phyloP scores from a whole-genome alignment of 2,113 vertebrate species.

The Pycnonotus jocosus region DNA sequence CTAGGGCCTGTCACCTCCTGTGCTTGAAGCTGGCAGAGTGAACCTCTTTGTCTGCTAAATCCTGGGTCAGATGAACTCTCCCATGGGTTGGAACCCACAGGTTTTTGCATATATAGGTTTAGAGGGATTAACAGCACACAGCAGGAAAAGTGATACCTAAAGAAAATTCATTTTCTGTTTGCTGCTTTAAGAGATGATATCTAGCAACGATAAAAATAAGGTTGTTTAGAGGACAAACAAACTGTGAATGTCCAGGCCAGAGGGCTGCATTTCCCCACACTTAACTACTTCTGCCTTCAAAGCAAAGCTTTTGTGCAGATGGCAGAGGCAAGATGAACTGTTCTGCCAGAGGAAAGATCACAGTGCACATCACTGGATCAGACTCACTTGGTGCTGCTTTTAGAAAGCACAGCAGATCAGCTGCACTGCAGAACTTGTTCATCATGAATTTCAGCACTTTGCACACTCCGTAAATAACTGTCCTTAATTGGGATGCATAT shows the following conservation, averaged over 20 bases:
- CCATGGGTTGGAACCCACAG: fast-evolving
- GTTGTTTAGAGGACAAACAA: not conserved
- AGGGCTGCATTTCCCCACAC: not conserved
- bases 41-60: not conserved
- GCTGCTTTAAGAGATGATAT: not conserved
- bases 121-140: not conserved
- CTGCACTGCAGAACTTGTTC: not conserved
- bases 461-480: not conserved
- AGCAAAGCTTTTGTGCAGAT: not conserved
- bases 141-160: not conserved
- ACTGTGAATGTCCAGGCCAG: not conserved
- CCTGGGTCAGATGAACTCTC: not conserved
- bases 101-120: not conserved
- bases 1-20: not conserved
- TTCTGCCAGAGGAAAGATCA: not conserved
- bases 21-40: not conserved
- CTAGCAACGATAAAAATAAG: not conserved
- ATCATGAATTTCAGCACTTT: not conserved
- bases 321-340: not conserved
- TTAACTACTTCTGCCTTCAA: not conserved
- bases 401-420: not conserved
- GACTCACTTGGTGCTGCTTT: not conserved
- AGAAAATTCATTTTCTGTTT: not conserved
- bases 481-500: not conserved
- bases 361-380: not conserved